Evolutionary conservation across 2,797 vertebrate species (phyloP).

Genomic region (Epinephelus awoara): DNA sequence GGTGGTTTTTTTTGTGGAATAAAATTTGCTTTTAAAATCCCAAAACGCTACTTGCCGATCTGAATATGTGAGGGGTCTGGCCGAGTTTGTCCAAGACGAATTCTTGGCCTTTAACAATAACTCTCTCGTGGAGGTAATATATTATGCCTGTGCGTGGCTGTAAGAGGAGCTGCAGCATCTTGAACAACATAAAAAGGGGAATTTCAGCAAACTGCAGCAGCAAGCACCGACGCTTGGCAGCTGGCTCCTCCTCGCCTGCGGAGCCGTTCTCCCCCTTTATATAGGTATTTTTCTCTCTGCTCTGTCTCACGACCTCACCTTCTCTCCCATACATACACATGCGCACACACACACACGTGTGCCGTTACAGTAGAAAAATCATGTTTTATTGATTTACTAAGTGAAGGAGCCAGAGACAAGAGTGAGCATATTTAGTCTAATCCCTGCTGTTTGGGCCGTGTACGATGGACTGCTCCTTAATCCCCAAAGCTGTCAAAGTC

Average conservation of each 20-base stretch:
- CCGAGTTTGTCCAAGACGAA: constrained; percentile 17
- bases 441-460: constrained; percentile 71
- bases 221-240: constrained; percentile 54
- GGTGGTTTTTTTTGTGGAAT: neutral
- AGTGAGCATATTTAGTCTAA: constrained; percentile 75
- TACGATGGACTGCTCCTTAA: constrained; percentile 75
- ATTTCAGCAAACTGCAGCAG: constrained; percentile 56
- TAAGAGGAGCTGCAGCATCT: constrained; percentile 37
- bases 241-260: constrained; percentile 38
- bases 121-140: constrained; percentile 16
- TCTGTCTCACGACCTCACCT: constrained; percentile 25
- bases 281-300: constrained; percentile 40
- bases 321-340: constrained; percentile 7
- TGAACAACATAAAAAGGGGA: constrained; percentile 44
- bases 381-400: constrained; percentile 76
- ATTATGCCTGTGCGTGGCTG: constrained; percentile 1
- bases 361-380: constrained; percentile 52
- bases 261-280: constrained; percentile 41
- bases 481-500: constrained; percentile 81
- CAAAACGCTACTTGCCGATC: constrained; percentile 1
- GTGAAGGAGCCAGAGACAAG: constrained; percentile 62
- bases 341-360: constrained; percentile 5
- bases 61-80: neutral
- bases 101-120: constrained; percentile 30
- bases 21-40: constrained; percentile 11